Evolutionary conservation across 23 tunicate genomes (phyloP), one percentile per base, ranked within the genome.

Genomic region (Ciona savignyi): DNA sequence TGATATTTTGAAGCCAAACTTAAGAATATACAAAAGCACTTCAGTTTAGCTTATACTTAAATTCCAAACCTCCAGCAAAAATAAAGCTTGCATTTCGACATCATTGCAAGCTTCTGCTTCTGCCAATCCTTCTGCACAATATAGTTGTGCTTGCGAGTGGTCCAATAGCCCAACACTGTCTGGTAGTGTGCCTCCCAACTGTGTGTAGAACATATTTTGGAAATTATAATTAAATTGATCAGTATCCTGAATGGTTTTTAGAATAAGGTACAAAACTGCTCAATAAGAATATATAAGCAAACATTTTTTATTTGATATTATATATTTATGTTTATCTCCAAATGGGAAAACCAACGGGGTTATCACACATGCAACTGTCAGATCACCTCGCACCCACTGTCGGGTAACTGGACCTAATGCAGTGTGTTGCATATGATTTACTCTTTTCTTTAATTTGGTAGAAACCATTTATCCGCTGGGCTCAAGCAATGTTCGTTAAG

Each of bases 41-140:
- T n/a, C n/a, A n/a, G n/a, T n/a, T n/a, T n/a, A n/a, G n/a, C n/a
- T n/a, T n/a, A n/a, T n/a, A n/a, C n/a, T n/a, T n/a, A n/a, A n/a
- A n/a, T n/a, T n/a, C n/a, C 63, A n/a, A n/a, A 85, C 91, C 76
- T 62, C 79, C 51, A 85, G 66, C 23, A 85, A 83, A 66, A 80
- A 91, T 3, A 71, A 26, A n/a, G 97, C 97, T 76, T 91, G 91
- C 91, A 85, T 91, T 67, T 91, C 88, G 2, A 79, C 73, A 71
- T 91, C 97, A 29, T 80, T 80, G 71, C 91, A 91, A 15, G 85
- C 91, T 33, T 91, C 97, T 30, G 97, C 91, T 32, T 91, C 91
- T 3, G 80, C 87, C 28, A 84, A 67, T 23, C 97, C 97, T 66
- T 91, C 90, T 23, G 97, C 97, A 51, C 87, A 88, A 64, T 88